Base-by-base conservation (phyloP, 2,888 invertebrate genomes). In the Pristionchus mayeri region DNA sequence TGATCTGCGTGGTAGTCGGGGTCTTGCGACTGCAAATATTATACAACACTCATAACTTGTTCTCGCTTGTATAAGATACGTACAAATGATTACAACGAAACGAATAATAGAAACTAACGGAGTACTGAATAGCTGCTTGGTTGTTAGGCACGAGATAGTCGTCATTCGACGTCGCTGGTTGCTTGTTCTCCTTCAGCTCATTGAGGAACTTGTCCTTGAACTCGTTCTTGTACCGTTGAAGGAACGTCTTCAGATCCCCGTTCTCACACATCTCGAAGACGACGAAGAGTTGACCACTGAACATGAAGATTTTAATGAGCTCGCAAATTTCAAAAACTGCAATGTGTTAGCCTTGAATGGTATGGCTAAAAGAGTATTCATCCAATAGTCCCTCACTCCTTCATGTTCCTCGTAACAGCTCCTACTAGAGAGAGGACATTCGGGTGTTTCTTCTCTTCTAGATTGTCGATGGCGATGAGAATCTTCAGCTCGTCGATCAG, bases 371-470 rank as follows among this genome's bases (percentile, higher is more conserved):
- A n/a, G 13, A 44, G 7, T n/a, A 76, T 57, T n/a, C n/a, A 21
- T 57, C 3, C 0, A 57, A 52, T 21, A 18, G 9, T n/a, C 57
- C 67, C 86, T 52, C 7, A 88, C 89, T 84, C 83, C 83, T 87
- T 88, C 85, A 89, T 87, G 30, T 87, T 85, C 16, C 85, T 86
- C 0, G 88, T 89, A 0, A 88, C 86, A 1, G 89, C 90, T 44
- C 90, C 90, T 13, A 90, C 84, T 0, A 90, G 85, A 1, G 89
- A 78, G 4, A 90, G 71, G n/a, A 90, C 87, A 81, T 90, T 90
- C 2, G 89, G 89, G 86, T 90, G 89, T 44, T 84, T 85, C 24
- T 85, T 87, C 54, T 57, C 84, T 18, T 84, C 84, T 7, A 84
- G 24, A 40, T 52, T 37, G 24, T 84, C 71, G 76, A 90, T 88